Evolutionary conservation across 2,888 invertebrate species (phyloP).

Genomic region (Gasteruption jaculator): DNA sequence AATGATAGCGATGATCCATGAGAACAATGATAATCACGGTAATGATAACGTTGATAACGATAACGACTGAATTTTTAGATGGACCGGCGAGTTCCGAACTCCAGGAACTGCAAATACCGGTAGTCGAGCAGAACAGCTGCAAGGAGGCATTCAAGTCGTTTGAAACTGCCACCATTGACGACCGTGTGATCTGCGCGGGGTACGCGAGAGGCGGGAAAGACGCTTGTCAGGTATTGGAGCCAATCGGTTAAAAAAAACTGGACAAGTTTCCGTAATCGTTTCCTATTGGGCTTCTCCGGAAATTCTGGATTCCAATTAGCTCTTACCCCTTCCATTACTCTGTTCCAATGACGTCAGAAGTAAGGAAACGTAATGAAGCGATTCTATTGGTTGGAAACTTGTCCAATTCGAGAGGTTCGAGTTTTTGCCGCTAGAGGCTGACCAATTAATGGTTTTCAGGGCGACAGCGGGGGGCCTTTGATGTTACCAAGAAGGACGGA

Average conservation of each 20-base stretch:
- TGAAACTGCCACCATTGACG: conserved; percentile 57
- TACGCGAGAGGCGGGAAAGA: conserved; percentile 63
- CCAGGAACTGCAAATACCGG: conserved; percentile 68
- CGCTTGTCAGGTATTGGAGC: conserved; percentile 70
- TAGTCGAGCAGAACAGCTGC: conserved; percentile 63
- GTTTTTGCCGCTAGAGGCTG: neutral
- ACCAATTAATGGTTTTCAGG: conserved; percentile 30
- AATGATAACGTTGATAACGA: conserved; percentile 4
- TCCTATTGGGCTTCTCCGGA: neutral
- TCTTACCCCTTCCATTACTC: neutral
- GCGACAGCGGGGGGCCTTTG: conserved; percentile 80
- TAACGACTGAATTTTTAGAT: too few species aligned
- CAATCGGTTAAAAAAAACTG: conserved; percentile 8
- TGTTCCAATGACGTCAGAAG: neutral
- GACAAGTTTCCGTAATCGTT: conserved; percentile 1
- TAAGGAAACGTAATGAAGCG: neutral
- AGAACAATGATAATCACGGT: neutral
- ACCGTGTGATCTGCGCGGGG: conserved; percentile 69
- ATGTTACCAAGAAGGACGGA: conserved; percentile 56
- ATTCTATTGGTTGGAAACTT: too few species aligned
- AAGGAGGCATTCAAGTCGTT: conserved; percentile 56
- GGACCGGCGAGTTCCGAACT: conserved; percentile 65
- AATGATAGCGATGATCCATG: neutral
- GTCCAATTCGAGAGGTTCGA: too few species aligned
- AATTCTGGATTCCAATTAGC: neutral